Conservation (phyloP, 1,140 invertebrate species). For the Drosophila bipectinata region DNA sequence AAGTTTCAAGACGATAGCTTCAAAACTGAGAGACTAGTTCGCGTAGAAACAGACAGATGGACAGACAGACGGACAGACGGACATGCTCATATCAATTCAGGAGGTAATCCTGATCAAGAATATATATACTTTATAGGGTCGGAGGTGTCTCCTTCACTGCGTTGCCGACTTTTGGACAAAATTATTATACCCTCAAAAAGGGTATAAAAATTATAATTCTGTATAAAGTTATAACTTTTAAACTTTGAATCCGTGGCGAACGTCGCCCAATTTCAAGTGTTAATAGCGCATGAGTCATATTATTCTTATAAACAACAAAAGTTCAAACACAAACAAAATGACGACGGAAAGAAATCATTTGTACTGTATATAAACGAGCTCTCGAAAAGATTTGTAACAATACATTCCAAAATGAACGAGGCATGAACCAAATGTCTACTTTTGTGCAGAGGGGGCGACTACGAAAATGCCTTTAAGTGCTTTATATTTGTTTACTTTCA, state of each 20-base stretch:
- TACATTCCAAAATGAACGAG: slow-evolving; percentile 13
- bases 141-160: too few species aligned
- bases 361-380: slow-evolving; percentile 60
- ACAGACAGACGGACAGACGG: too few species aligned
- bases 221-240: slow-evolving; percentile 7
- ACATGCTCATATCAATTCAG: too few species aligned
- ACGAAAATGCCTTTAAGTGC: slow-evolving; percentile 79
- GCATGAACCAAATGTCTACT: slow-evolving; percentile 57
- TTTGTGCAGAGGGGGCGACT: slow-evolving; percentile 75
- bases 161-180: too few species aligned
- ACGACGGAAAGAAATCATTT: slow-evolving; percentile 58
- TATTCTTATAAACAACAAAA: slow-evolving; percentile 78
- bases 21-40: too few species aligned
- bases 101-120: too few species aligned
- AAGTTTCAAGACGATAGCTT: too few species aligned
- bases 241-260: slow-evolving; percentile 1
- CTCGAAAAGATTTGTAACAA: slow-evolving; percentile 46
- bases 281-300: slow-evolving; percentile 76
- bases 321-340: slow-evolving; percentile 35
- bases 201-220: too few species aligned
- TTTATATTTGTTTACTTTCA: slow-evolving; percentile 79
- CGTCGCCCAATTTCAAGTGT: slow-evolving; percentile 55
- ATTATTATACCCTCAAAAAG: too few species aligned
- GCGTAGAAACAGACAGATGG: too few species aligned
- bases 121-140: too few species aligned